Conservation (phyloP, 2,113 vertebrate species). For the Lethenteron reissneri region DNA sequence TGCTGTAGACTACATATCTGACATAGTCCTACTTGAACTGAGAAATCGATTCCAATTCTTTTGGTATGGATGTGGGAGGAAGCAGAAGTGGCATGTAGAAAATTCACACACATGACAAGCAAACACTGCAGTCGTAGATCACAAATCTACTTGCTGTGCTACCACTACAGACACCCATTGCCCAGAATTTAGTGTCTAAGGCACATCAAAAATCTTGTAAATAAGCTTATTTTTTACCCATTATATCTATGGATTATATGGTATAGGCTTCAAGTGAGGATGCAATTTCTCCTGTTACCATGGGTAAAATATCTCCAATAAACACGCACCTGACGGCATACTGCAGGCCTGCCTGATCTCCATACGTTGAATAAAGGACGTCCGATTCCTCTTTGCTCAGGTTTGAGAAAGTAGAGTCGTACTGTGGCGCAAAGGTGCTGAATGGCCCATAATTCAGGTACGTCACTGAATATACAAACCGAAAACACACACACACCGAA, state of each 20-base stretch:
- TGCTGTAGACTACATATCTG: no score
- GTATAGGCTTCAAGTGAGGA: not conserved
- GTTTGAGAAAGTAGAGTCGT: slow-evolving; percentile 84
- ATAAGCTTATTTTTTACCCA: no score
- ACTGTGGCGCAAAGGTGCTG: slow-evolving; percentile 69
- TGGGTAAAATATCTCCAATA: not conserved
- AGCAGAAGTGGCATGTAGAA: no score
- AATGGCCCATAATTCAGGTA: slow-evolving; percentile 87
- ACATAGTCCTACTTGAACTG: no score
- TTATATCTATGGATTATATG: not conserved
- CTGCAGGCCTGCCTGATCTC: slow-evolving; percentile 49
- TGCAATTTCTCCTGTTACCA: not conserved
- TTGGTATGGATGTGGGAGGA: no score
- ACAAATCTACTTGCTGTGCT: no score
- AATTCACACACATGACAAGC: no score
- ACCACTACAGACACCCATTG: no score
- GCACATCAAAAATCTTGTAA: no score
- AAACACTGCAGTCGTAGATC: no score
- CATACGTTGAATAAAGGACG: slow-evolving; percentile 56
- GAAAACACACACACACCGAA: not conserved
- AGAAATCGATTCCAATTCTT: no score
- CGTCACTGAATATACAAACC: slow-evolving; percentile 31
- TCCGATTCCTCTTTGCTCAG: slow-evolving; percentile 88
- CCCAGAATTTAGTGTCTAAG: no score
- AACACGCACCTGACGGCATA: slow-evolving; percentile 45